Percentiles rank a stretch among this genome's conserved stretches.
phyloP scores from a whole-genome alignment of 1,140 invertebrate genomes.

The Euura saliciscinereae region DNA sequence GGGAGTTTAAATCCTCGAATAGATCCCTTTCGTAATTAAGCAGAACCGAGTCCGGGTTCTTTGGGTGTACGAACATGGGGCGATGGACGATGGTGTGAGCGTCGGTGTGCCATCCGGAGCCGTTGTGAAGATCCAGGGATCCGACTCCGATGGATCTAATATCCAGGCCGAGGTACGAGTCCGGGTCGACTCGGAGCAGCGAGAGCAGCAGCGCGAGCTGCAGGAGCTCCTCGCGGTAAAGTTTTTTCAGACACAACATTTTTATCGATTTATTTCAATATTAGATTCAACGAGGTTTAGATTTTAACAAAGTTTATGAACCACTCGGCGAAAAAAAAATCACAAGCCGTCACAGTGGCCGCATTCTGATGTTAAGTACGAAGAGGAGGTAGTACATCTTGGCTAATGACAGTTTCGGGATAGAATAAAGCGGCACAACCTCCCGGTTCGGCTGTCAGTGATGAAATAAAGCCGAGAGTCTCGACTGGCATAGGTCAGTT shows the following conservation, averaged over 20 bases:
- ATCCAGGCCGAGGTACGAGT: conserved; percentile 68
- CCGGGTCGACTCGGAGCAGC: conserved; percentile 75
- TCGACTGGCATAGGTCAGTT: conserved; percentile 44
- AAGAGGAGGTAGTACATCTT: conserved; percentile 13
- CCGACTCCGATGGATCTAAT: conserved; percentile 60
- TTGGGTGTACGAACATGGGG: conserved; percentile 72
- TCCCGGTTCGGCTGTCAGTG: conserved; percentile 28
- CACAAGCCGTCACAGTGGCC: conserved; percentile 34
- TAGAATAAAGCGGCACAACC: conserved; percentile 17
- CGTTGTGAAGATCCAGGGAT: conserved; percentile 68
- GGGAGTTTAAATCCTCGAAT: conserved; percentile 77
- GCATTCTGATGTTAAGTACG: conserved; percentile 26
- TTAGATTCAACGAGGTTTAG: background rate
- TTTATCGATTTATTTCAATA: conserved; percentile 27
- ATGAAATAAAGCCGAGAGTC: conserved; percentile 37
- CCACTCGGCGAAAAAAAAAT: background rate
- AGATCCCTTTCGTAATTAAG: conserved; percentile 74
- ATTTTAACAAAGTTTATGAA: no score
- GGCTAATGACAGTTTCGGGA: background rate
- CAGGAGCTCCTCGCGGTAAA: conserved; percentile 78
- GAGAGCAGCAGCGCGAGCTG: conserved; percentile 80
- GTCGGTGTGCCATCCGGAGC: conserved; percentile 68
- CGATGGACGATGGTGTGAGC: conserved; percentile 60
- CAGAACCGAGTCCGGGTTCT: conserved; percentile 75
- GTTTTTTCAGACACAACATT: conserved; percentile 78